phyloP scores from a whole-genome alignment of 2,888 invertebrate genomes.

The Elysia crispata region DNA sequence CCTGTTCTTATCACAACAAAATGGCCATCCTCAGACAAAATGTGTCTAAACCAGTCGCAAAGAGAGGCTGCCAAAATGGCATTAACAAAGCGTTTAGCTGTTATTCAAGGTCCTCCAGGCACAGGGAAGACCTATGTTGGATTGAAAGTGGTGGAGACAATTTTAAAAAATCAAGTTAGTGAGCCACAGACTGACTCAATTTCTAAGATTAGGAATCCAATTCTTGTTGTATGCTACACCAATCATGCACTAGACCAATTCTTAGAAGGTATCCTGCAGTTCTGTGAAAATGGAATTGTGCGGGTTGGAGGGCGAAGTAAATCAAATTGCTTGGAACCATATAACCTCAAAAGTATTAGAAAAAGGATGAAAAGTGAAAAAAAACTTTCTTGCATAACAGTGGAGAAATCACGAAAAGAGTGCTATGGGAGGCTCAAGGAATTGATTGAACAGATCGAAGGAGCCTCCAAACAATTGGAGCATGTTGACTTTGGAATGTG shows the following conservation, averaged over 20 bases:
- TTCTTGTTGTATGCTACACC: slow-evolving; percentile 74
- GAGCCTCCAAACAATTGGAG: too few relatives aligned
- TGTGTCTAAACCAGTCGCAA: slow-evolving; percentile 70
- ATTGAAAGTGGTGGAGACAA: slow-evolving; percentile 83
- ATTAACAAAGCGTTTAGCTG: slow-evolving; percentile 70
- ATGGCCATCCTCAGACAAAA: slow-evolving; percentile 62
- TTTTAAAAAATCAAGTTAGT: slow-evolving; percentile 81
- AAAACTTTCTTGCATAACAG: slow-evolving; percentile 11
- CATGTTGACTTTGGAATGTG: too few relatives aligned
- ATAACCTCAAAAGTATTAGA: slow-evolving; percentile 49
- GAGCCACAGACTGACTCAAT: too few relatives aligned
- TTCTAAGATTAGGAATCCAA: slow-evolving; percentile 58
- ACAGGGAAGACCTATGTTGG: slow-evolving; percentile 91
- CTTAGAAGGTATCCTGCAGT: slow-evolving; percentile 67
- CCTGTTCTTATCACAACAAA: slow-evolving; percentile 13
- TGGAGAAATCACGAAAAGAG: background rate
- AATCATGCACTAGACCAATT: slow-evolving; percentile 77
- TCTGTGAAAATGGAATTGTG: slow-evolving; percentile 61
- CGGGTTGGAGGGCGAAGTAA: slow-evolving; percentile 70
- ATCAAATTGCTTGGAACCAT: slow-evolving; percentile 59
- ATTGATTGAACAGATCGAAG: too few relatives aligned
- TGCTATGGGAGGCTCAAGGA: background rate
- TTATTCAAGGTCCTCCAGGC: slow-evolving; percentile 85
- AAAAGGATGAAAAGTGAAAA: slow-evolving; percentile 38
- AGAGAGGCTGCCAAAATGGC: slow-evolving; percentile 68